Evolutionary conservation across 1,140 invertebrate species (phyloP).

Genomic region (Anastrepha ludens): DNA sequence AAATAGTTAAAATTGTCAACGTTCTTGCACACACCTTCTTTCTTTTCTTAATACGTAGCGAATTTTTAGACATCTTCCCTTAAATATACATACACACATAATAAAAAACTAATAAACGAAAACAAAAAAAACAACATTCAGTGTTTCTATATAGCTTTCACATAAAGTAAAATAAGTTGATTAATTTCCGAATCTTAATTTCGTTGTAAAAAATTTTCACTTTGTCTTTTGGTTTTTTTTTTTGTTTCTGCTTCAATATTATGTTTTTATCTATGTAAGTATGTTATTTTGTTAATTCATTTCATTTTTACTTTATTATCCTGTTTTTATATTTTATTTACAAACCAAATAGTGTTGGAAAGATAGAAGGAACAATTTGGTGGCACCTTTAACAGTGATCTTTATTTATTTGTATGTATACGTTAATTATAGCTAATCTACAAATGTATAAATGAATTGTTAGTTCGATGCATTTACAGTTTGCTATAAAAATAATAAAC

Average conservation of each 20-base stretch:
- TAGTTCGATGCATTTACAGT: not conserved
- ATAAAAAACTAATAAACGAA: slow-evolving; percentile 23
- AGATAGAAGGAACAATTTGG: slow-evolving; percentile 43
- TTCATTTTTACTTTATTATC: not conserved
- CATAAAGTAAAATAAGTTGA: not conserved
- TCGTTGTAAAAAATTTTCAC: slow-evolving; percentile 46
- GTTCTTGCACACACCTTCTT: not conserved
- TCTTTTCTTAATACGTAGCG: not conserved
- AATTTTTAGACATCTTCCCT: slow-evolving; percentile 1
- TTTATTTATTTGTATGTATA: not conserved
- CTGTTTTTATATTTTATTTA: slow-evolving; percentile 8
- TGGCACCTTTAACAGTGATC: slow-evolving; percentile 25
- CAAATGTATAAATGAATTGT: not conserved
- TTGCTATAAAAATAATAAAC: not conserved
- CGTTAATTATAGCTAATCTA: slow-evolving; percentile 22
- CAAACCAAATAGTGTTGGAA: slow-evolving; percentile 8
- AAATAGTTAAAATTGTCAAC: slow-evolving; percentile 36
- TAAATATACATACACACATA: not conserved
- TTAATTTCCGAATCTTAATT: slow-evolving; percentile 14
- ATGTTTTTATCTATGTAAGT: not conserved
- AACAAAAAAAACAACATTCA: not conserved
- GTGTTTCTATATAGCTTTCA: not conserved
- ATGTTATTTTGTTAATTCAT: not conserved
- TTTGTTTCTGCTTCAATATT: not conserved
- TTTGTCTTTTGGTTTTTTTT: not conserved